These are phyloP conservation scores for Phoebastria nigripes DNA, from an alignment of 2,797 vertebrate species.

Conservation along the genomic window DNA sequence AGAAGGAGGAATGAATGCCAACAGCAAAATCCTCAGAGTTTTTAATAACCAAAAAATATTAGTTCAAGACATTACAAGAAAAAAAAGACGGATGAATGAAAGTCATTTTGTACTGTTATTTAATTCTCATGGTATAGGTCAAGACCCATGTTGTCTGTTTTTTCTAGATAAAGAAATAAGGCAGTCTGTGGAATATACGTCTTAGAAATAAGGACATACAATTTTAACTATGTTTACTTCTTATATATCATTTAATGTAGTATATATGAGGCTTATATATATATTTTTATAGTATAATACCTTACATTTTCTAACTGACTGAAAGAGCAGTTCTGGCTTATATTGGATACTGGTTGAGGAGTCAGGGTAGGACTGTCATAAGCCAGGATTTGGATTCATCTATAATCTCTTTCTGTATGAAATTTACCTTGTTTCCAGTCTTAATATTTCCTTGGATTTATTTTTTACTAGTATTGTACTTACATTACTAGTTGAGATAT, in stretches of 20 bases:
- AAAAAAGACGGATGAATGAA: not conserved
- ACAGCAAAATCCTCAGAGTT: not conserved
- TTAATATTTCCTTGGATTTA: not conserved
- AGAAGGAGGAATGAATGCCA: not conserved
- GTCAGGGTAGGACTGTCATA: not conserved
- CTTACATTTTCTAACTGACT: not conserved
- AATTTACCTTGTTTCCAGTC: not conserved
- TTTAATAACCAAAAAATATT: not conserved
- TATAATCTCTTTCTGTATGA: not conserved
- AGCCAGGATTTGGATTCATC: not conserved
- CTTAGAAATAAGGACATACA: not conserved
- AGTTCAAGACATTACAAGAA: not conserved
- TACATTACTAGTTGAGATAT: not conserved
- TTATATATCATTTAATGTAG: not conserved
- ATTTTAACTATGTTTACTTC: not conserved
- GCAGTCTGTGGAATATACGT: not conserved
- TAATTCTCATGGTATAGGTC: not conserved
- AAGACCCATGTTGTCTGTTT: not conserved
- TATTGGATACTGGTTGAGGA: not conserved
- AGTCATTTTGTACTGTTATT: not conserved
- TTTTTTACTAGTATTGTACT: not conserved
- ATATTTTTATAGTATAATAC: not conserved
- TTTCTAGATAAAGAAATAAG: not conserved
- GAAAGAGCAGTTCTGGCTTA: not conserved
- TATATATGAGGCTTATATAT: no score